Base-by-base conservation (phyloP, 2,888 invertebrate species). In the Eristalis pertinax region DNA sequence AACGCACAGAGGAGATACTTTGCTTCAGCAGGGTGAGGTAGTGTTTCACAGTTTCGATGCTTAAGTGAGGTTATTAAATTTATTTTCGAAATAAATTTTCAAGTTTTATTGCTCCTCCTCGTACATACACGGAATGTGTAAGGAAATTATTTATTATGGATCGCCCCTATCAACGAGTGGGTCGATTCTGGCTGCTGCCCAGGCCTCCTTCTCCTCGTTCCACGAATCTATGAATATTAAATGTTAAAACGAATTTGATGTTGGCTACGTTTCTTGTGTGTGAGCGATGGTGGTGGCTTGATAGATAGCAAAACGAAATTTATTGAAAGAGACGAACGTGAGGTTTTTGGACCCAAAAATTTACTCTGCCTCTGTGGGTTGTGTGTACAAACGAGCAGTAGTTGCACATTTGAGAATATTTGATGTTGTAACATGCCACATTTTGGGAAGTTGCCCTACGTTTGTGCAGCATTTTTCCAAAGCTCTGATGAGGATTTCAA, bases 211-310 rank as follows among this genome's bases (percentile, higher is more conserved):
- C 67, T 41, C 32, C 60, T 13, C 43, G 38, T 84, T 77, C 74
- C 68, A 77, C 82, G 82, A 86, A 86, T 78, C 77, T 65, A 86
- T 86, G 78, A 86, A 86, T 86, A 86, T 77, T 74, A 82, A 77
- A 86, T 82, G 65, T 69, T 73, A 58, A 76, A 80, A 75, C 32
- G 75, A 80, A 84, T 84, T 80, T 76, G 70, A 72, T 81, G 72
- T 81, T 43, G 15, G 75, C 1, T 64, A 64, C 64, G 64, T 35
- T 50, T 22, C 24, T 43, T 32, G 35, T 15, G 72, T 41, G 72
- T 83, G 72, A n/a, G n/a, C n/a, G 32, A 67, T 83, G 69, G 74
- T 76, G 67, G 67, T 68, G 50, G 76, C 72, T 80, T 84, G 84
- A 84, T 81, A 80, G 84, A 75, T 70, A 67, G 43, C 32, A 32